phyloP scores from a whole-genome alignment of 2,888 invertebrate genomes.

The Erannis defoliaria region DNA sequence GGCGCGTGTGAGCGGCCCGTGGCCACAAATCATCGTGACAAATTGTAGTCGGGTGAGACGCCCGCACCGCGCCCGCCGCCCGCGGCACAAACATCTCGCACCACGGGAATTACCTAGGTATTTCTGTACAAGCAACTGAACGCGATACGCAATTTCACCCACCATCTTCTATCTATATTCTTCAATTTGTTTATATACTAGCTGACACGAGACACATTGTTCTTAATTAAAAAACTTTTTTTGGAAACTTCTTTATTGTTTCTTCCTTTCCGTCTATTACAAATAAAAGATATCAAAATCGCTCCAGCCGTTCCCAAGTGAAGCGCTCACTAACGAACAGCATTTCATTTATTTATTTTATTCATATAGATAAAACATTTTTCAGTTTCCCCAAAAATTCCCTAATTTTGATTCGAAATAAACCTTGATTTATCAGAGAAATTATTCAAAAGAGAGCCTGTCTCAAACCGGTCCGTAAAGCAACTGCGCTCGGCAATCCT shows the following conservation, averaged over 20 bases:
- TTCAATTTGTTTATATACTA: too few relatives aligned
- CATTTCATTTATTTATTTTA: neutral
- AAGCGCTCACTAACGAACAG: neutral
- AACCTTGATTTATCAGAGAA: conserved; percentile 51
- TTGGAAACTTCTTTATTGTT: too few relatives aligned
- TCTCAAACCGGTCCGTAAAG: conserved; percentile 53
- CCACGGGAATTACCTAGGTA: neutral
- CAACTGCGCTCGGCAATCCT: conserved; percentile 43
- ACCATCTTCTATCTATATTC: too few relatives aligned
- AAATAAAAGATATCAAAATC: too few relatives aligned
- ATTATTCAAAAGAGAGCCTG: conserved; percentile 58
- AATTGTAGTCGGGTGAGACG: conserved; percentile 48
- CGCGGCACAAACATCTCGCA: neutral
- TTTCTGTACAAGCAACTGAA: too few relatives aligned
- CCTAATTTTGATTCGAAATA: conserved; percentile 45
- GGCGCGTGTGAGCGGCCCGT: conserved; percentile 34
- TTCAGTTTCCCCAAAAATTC: conserved; percentile 33
- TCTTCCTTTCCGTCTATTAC: too few relatives aligned
- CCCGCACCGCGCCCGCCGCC: neutral
- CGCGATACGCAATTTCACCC: too few relatives aligned
- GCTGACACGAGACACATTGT: too few relatives aligned
- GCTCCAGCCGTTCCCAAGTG: too few relatives aligned
- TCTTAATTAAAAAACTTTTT: too few relatives aligned
- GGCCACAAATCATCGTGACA: conserved; percentile 49
- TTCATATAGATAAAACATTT: too few relatives aligned